A percentile compares a stretch with the other conserved stretches of the same genome.
These are phyloP conservation scores for Gari tellinella DNA, from an alignment of 2,888 invertebrate genomes.

Conservation along the genomic window DNA sequence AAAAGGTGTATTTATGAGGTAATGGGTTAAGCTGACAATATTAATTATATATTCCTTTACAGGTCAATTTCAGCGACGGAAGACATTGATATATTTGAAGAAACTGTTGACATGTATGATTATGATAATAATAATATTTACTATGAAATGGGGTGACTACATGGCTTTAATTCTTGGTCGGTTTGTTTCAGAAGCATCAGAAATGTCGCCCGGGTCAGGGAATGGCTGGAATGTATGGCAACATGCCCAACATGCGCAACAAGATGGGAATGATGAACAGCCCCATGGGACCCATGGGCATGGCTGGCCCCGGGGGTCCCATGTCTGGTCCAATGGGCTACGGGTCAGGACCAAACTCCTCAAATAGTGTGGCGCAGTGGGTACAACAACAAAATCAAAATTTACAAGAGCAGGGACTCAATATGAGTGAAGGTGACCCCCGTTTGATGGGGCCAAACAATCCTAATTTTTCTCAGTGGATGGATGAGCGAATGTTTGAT, in stretches of 20 bases:
- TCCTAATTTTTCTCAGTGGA: constrained; percentile 65
- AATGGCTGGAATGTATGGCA: constrained; percentile 59
- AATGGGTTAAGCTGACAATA: too few species aligned
- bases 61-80: too few species aligned
- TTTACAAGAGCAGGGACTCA: constrained; percentile 73
- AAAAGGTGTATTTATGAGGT: too few species aligned
- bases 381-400: constrained; percentile 82
- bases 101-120: too few species aligned
- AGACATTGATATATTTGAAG: too few species aligned
- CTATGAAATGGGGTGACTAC: too few species aligned
- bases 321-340: constrained; percentile 53
- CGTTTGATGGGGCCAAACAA: constrained; percentile 63
- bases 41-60: too few species aligned
- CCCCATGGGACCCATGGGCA: constrained; percentile 69
- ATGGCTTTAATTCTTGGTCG: background rate
- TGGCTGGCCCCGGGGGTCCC: constrained; percentile 74
- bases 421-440: constrained; percentile 63
- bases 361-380: constrained; percentile 80
- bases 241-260: constrained; percentile 59
- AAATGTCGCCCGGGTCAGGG: constrained; percentile 87
- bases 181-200: constrained; percentile 91
- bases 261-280: constrained; percentile 59
- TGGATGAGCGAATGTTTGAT: constrained; percentile 68
- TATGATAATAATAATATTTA: too few species aligned
- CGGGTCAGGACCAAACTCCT: constrained; percentile 66